These are phyloP conservation scores for Cephus spinipes DNA, from an alignment of 2,888 invertebrate species.

Conservation along the genomic window DNA sequence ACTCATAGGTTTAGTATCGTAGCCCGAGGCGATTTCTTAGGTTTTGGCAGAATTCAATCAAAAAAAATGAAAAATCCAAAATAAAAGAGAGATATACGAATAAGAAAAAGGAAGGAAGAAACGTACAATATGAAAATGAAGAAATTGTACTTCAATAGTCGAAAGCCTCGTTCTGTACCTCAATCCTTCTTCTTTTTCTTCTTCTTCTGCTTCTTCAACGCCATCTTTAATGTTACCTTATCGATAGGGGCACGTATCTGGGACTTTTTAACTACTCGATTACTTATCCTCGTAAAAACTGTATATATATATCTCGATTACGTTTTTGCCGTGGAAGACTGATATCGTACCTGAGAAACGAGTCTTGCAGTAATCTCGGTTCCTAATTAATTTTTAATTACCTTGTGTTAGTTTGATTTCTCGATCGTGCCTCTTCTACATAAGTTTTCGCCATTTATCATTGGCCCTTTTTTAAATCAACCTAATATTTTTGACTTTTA, in stretches of 20 bases:
- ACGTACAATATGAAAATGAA: not conserved
- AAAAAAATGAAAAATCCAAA: not conserved
- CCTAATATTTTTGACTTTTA: not conserved
- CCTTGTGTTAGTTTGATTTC: not conserved
- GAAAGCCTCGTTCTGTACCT: not conserved
- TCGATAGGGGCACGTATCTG: not conserved
- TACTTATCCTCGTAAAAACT: not conserved
- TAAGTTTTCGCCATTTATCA: not conserved
- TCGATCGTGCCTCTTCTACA: not conserved
- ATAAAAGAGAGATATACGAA: not conserved
- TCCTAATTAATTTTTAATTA: not conserved
- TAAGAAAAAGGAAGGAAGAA: not conserved
- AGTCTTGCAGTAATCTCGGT: not conserved
- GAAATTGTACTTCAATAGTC: not conserved
- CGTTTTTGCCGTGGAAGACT: conserved; percentile 44
- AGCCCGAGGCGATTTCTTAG: not conserved
- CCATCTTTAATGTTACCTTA: not conserved
- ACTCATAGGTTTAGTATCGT: not conserved
- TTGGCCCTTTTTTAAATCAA: not conserved
- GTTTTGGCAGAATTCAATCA: not conserved
- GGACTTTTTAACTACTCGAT: not conserved
- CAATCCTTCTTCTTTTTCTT: not conserved
- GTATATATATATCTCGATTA: not conserved
- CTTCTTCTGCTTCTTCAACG: not conserved
- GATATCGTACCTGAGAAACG: conserved; percentile 56